Conservation (phyloP, 2,888 invertebrate genomes). For the Antheraea assamensis region DNA sequence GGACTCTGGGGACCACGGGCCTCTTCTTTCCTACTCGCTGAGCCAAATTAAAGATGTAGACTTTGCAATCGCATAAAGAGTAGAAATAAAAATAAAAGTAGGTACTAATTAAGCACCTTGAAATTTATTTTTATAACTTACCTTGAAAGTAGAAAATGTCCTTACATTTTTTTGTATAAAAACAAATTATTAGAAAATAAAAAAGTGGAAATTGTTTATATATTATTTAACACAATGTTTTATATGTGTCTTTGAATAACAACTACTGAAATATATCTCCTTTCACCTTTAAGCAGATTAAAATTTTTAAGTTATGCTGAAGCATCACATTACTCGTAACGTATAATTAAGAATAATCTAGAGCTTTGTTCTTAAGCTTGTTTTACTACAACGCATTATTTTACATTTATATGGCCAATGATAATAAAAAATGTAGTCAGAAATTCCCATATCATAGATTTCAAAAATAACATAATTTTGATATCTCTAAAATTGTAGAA, state of each 20-base stretch:
- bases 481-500: too few relatives aligned
- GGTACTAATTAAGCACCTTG: background rate
- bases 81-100: conserved; percentile 16
- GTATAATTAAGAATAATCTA: too few relatives aligned
- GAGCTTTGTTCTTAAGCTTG: too few relatives aligned
- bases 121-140: background rate
- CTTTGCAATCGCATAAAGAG: conserved; percentile 43
- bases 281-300: background rate
- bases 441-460: too few relatives aligned
- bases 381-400: too few relatives aligned
- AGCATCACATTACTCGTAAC: too few relatives aligned
- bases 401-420: too few relatives aligned
- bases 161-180: background rate
- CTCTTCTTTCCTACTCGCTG: conserved; percentile 46
- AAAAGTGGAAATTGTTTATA: background rate
- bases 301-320: too few relatives aligned
- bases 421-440: too few relatives aligned
- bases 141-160: background rate
- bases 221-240: background rate
- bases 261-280: background rate
- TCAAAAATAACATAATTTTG: too few relatives aligned
- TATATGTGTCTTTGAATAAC: background rate
- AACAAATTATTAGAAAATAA: too few relatives aligned
- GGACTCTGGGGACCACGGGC: conserved; percentile 56
- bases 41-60: conserved; percentile 69